A percentile compares a stretch with the other conserved stretches of the same genome.
phyloP scores from a whole-genome alignment of 2,797 vertebrate species.

The Coilia nasus region DNA sequence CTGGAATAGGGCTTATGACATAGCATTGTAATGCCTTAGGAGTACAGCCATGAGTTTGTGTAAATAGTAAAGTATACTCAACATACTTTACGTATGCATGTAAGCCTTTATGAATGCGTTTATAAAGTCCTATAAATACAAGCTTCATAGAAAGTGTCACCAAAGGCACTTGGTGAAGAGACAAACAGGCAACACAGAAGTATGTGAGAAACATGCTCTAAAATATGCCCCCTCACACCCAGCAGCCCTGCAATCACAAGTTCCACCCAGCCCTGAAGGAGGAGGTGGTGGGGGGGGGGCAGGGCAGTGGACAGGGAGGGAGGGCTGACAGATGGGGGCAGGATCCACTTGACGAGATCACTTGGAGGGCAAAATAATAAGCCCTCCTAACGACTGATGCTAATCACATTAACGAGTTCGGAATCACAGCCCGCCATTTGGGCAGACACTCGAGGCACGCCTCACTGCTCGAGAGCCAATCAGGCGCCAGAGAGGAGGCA shows the following conservation, averaged over 20 bases:
- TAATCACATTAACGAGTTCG: slow-evolving; percentile 59
- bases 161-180: not conserved
- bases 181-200: slow-evolving; percentile 14
- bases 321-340: slow-evolving; percentile 65
- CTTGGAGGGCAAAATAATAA: slow-evolving; percentile 51
- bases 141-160: no score
- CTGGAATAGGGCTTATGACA: no score
- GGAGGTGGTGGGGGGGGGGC: no score
- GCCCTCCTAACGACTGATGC: slow-evolving; percentile 59
- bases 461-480: not conserved
- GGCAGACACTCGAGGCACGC: slow-evolving; percentile 36
- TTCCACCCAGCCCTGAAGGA: slow-evolving; percentile 14
- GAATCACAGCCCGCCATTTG: slow-evolving; percentile 46
- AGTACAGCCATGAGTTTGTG: no score
- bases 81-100: no score
- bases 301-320: slow-evolving; percentile 12
- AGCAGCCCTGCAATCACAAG: not conserved
- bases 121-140: no score
- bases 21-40: no score
- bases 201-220: not conserved
- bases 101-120: no score
- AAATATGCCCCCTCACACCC: slow-evolving; percentile 28
- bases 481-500: not conserved
- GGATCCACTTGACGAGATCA: slow-evolving; percentile 50
- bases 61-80: no score